Conservation (phyloP, 2,797 vertebrate genomes). For the Acrocephalus scirpaceus region DNA sequence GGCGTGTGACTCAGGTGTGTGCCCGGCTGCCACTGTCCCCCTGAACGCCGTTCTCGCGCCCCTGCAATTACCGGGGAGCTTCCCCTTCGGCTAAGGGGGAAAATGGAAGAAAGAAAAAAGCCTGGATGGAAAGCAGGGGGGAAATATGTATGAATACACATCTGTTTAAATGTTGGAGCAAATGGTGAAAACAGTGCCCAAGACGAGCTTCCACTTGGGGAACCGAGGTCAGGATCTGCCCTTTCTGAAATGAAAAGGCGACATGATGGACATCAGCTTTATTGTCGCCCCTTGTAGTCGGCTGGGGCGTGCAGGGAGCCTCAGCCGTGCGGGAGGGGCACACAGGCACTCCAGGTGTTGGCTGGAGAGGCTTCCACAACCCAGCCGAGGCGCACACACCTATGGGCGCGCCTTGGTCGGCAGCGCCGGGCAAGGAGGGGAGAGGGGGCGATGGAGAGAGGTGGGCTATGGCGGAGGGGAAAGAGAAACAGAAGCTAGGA, state of each 20-base stretch:
- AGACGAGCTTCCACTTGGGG: neutral
- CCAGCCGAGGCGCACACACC: neutral
- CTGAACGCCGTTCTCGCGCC: neutral
- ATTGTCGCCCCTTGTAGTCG: neutral
- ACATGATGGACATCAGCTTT: slow-evolving; percentile 34
- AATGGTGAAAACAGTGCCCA: neutral
- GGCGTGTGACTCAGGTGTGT: neutral
- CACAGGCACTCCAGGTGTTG: neutral
- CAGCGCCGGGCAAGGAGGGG: neutral
- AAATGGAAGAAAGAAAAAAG: neutral
- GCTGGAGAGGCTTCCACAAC: neutral
- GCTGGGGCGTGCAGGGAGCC: neutral
- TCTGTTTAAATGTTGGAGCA: neutral
- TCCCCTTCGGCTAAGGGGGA: neutral
- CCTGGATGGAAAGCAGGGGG: neutral
- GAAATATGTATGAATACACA: neutral
- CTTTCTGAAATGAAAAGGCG: neutral
- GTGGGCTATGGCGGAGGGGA: neutral
- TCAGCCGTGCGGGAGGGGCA: neutral
- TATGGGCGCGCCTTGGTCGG: neutral
- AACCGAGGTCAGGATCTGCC: neutral
- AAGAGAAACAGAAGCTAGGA: neutral
- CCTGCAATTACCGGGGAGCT: neutral
- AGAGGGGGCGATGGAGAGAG: neutral
- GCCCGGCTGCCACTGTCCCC: neutral